Evolutionary conservation across 2,797 vertebrate species (phyloP).

Genomic region (Sebastes itinus): DNA sequence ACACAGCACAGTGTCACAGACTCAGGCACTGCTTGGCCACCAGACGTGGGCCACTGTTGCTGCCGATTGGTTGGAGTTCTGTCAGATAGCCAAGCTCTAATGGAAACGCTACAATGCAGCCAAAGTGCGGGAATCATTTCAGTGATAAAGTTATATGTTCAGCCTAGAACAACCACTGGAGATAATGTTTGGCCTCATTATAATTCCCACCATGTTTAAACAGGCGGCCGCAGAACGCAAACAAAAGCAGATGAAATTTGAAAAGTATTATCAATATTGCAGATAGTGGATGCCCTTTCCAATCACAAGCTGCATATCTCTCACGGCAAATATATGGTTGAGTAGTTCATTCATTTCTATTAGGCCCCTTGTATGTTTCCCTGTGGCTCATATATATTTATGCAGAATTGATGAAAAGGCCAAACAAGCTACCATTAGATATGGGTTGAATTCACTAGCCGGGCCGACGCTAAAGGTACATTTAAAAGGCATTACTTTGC

Average conservation of each 20-base stretch:
- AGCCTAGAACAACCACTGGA: constrained; percentile 96
- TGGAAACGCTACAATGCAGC: constrained; percentile 98
- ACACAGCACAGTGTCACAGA: constrained; percentile 63
- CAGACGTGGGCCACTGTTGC: constrained; percentile 90
- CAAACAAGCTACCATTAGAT: constrained; percentile 87
- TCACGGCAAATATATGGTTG: constrained; percentile 98
- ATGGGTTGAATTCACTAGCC: constrained; percentile 82
- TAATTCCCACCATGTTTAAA: constrained; percentile 99
- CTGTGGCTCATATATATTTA: constrained; percentile 85
- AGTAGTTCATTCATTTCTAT: constrained; percentile 99
- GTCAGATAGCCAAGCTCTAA: constrained; percentile 98
- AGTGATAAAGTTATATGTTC: constrained; percentile 99
- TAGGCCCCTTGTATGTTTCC: constrained; percentile 95
- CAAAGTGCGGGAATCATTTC: constrained; percentile 99
- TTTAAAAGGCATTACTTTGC: constrained; percentile 84
- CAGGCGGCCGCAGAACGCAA: constrained; percentile 99
- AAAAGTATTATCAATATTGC: constrained; percentile 99
- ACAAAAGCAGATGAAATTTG: constrained; percentile 99
- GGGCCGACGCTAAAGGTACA: constrained; percentile 78
- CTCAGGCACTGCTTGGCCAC: constrained; percentile 84
- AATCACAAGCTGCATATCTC: constrained; percentile 99
- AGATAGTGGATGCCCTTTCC: constrained; percentile 99
- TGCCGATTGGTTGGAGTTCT: constrained; percentile 92
- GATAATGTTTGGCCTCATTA: constrained; percentile 99
- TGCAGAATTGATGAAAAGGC: constrained; percentile 88